Conservation (phyloP, 2,797 vertebrate genomes). For the Neopelma chrysocephalum region DNA sequence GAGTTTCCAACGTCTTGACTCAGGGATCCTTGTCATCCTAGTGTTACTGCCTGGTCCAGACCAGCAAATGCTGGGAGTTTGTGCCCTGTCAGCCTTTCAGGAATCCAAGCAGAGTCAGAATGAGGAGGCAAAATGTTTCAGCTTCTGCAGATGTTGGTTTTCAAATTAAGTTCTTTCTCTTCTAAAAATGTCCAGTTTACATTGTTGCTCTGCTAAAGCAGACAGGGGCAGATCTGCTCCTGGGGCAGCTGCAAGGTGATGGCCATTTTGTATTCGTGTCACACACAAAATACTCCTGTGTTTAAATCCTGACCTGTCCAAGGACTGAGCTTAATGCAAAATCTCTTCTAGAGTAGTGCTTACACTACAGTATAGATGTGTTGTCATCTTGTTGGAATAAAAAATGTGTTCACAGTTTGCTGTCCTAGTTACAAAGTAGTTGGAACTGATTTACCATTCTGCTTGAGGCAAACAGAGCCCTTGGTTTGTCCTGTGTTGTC, state of each 20-base stretch:
- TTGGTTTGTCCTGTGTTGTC: slow-evolving; percentile 27
- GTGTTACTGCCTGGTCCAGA: not conserved
- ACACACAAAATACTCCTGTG: not conserved
- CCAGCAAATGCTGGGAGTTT: not conserved
- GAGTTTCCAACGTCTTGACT: not conserved
- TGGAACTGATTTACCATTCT: not conserved
- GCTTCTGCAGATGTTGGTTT: not conserved
- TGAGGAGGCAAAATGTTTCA: not conserved
- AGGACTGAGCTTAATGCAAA: not conserved
- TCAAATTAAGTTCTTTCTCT: not conserved
- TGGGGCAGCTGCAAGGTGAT: not conserved
- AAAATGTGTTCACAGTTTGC: not conserved
- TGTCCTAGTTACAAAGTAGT: not conserved
- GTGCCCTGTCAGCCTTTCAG: not conserved
- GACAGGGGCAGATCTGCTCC: not conserved
- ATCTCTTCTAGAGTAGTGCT: not conserved
- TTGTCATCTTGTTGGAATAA: not conserved
- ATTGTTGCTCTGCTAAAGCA: not conserved
- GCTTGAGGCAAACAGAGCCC: not conserved
- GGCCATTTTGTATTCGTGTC: not conserved
- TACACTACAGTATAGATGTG: not conserved
- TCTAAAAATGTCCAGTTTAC: not conserved
- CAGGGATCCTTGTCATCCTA: not conserved
- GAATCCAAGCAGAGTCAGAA: not conserved
- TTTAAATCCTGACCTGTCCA: not conserved